Evolutionary conservation across 2,888 invertebrate species (phyloP), one percentile per base, ranked within the genome.

Genomic region (Aromia moschata): DNA sequence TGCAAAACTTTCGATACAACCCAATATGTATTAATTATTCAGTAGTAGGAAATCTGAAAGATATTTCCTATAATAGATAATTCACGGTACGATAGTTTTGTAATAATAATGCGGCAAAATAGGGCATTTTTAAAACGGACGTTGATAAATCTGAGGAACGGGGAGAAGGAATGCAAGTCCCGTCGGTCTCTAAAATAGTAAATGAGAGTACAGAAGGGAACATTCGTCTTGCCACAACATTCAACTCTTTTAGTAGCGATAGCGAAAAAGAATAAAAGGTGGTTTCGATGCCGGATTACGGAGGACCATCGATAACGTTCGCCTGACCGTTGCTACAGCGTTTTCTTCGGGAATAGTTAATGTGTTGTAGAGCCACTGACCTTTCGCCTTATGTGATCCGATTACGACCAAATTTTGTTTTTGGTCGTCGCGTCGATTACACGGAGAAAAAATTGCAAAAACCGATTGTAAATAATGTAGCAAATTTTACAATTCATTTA

Each of bases 211-310:
- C 40, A 40, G 11, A 40, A 17, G n/a, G 38, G 10, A 15, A 16
- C 18, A 40, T 40, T n/a, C 40, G 17, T 40, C 40, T 17, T 40
- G 38, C 38, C 18, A n/a, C 40, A 40, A 40, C 40, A 40, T 40
- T 40, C 17, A 40, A 40, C 40, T 40, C 17, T 40, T n/a, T 38
- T 38, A 38, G 17, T n/a, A 10, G 40, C 40, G 17, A 40, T n/a
- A 40, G 40, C 12, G 25, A 25, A 17, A 40, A 40, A 9, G 40
- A 40, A 16, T 18, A 17, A 40, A 40, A 40, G 17, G 17, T 14
- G 17, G 17, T 18, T n/a, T 40, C 17, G 11, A 40, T n/a, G 15
- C n/a, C 7, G n/a, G n/a, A 17, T 40, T 40, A 18, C 16, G 1
- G 40, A 40, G 40, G n/a, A 17, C 17, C 18, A 17, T 18, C 38